Conservation (phyloP, 1,140 invertebrate species). For the Pentalonia nigronervosa region DNA sequence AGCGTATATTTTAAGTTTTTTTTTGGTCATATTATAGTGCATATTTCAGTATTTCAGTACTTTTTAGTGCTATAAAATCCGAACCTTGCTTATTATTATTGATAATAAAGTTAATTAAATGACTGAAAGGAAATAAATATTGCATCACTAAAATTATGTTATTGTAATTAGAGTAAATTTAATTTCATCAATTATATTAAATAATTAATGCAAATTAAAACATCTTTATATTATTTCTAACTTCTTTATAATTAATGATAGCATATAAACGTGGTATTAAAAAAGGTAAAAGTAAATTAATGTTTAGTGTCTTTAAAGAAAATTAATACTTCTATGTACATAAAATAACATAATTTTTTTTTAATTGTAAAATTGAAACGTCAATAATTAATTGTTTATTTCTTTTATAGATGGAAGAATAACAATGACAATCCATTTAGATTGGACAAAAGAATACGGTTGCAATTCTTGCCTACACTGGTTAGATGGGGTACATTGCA, state of each 20-base stretch:
- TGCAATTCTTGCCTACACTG: slow-evolving; percentile 78
- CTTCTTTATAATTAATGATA: background rate
- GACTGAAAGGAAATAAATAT: background rate
- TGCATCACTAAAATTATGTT: background rate
- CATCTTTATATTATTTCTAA: background rate
- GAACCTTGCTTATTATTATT: too few relatives aligned
- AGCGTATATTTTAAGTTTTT: too few relatives aligned
- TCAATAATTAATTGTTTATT: background rate
- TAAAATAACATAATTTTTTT: background rate
- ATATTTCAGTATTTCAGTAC: too few relatives aligned
- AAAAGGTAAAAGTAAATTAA: too few relatives aligned
- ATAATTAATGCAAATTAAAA: background rate
- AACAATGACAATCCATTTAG: slow-evolving; percentile 74
- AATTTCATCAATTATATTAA: background rate
- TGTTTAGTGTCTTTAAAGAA: background rate
- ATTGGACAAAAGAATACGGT: slow-evolving; percentile 71
- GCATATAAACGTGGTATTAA: background rate
- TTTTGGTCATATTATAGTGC: too few relatives aligned
- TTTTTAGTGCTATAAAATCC: too few relatives aligned
- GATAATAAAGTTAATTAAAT: background rate
- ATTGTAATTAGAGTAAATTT: background rate
- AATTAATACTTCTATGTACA: background rate
- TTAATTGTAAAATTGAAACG: background rate
- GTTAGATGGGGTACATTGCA: slow-evolving; percentile 76
- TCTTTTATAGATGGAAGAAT: slow-evolving; percentile 76